A percentile compares a stretch with the other conserved stretches of the same genome.
These are phyloP conservation scores for Euura saliciscinereae DNA, from an alignment of 1,140 invertebrate species.

Conservation along the genomic window DNA sequence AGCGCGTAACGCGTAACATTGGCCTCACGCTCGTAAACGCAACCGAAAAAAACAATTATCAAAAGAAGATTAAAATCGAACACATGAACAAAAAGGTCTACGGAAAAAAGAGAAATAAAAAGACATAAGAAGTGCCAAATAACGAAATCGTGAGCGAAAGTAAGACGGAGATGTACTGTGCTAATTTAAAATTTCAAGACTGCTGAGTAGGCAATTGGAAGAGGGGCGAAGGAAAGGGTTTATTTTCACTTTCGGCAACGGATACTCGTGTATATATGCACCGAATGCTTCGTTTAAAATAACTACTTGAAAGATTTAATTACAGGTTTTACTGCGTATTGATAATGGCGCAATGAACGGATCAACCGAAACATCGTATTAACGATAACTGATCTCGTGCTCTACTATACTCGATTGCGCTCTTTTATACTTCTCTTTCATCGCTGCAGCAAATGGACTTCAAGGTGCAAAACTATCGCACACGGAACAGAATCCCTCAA, in stretches of 20 bases:
- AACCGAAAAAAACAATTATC: not conserved
- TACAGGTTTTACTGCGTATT: not conserved
- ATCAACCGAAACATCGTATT: not conserved
- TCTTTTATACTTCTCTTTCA: not conserved
- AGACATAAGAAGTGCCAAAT: not conserved
- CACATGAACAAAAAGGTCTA: not conserved
- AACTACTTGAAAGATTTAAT: not conserved
- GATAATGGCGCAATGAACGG: not conserved
- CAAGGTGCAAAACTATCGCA: too few relatives aligned
- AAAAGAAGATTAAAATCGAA: too few relatives aligned
- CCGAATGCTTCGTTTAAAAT: not conserved
- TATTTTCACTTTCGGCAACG: not conserved
- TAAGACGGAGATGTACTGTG: not conserved
- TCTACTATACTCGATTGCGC: not conserved
- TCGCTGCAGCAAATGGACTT: not conserved
- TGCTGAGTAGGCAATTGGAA: too few relatives aligned
- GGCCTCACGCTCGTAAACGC: not conserved
- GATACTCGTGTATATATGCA: not conserved
- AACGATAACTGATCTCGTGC: not conserved
- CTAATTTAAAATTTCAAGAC: too few relatives aligned
- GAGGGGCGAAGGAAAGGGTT: not conserved
- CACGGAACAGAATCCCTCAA: too few relatives aligned
- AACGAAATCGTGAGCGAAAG: not conserved
- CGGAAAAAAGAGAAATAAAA: not conserved
- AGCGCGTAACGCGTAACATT: constrained; percentile 4